phyloP scores from a whole-genome alignment of 2,888 invertebrate species.

The Agrochola circellaris region DNA sequence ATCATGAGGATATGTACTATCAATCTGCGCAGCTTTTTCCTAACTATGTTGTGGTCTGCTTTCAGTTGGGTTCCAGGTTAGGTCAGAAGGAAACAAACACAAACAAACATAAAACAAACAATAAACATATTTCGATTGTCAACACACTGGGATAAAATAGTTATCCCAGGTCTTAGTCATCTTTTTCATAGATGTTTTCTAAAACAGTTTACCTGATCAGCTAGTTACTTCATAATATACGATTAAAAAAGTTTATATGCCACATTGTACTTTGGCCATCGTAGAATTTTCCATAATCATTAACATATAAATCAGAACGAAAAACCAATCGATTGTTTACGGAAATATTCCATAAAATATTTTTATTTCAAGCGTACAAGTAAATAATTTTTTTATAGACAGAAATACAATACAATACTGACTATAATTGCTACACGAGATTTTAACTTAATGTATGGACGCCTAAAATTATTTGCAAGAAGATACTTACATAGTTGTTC shows the following conservation, averaged over 20 bases:
- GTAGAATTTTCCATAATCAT: neutral
- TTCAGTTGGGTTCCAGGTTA: no score
- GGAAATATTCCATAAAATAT: slow-evolving; percentile 3
- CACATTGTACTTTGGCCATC: slow-evolving; percentile 1
- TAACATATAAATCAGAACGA: slow-evolving; percentile 7
- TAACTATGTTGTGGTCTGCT: no score
- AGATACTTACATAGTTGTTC: neutral
- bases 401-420: neutral
- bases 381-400: neutral
- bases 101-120: no score
- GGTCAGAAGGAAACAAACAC: no score
- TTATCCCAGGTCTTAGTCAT: neutral
- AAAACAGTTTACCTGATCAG: neutral
- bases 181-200: neutral
- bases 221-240: neutral
- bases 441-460: neutral
- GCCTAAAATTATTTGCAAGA: slow-evolving; percentile 5
- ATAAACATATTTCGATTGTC: neutral
- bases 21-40: no score
- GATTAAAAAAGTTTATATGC: slow-evolving; percentile 8
- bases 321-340: slow-evolving; percentile 11
- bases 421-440: neutral
- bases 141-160: neutral
- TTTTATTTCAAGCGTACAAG: neutral
- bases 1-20: neutral